These are phyloP conservation scores for Microcebus lehilahytsara DNA, from an alignment of 2,113 vertebrate genomes.

Conservation along the genomic window DNA sequence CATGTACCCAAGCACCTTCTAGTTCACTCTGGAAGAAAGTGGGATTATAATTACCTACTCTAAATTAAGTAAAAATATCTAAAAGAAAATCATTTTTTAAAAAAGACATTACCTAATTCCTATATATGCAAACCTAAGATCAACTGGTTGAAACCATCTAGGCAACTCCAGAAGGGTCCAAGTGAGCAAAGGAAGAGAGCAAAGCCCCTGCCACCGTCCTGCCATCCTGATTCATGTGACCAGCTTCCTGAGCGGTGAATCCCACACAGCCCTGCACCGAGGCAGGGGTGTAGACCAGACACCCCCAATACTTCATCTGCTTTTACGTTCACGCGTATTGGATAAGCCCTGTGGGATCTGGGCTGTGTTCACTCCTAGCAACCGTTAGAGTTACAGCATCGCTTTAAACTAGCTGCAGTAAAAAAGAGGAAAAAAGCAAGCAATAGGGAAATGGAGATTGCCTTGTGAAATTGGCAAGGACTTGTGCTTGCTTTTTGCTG, in stretches of 20 bases:
- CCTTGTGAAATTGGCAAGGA: constrained; percentile 76
- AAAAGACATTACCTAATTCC: neutral
- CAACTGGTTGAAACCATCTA: neutral
- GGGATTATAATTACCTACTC: constrained; percentile 48
- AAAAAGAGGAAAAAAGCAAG: neutral
- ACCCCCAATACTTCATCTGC: neutral
- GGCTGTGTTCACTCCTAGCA: constrained; percentile 29
- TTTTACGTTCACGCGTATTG: neutral
- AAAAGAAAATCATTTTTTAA: neutral
- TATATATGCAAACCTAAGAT: constrained; percentile 59
- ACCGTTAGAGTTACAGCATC: constrained; percentile 46
- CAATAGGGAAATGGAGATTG: constrained; percentile 47
- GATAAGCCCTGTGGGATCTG: neutral
- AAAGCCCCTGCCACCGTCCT: neutral
- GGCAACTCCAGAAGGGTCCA: neutral
- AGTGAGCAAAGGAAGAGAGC: neutral
- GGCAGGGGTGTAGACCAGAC: neutral
- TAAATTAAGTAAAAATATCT: constrained; percentile 52
- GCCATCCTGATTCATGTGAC: neutral
- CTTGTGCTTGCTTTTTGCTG: constrained; percentile 11
- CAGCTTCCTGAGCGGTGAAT: neutral
- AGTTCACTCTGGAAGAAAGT: constrained; percentile 36
- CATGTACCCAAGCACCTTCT: constrained; percentile 35
- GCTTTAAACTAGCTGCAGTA: neutral
- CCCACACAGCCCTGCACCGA: neutral